Evolutionary conservation across 2,797 vertebrate species (phyloP), one percentile per base, ranked within the genome.

Genomic region (Karalla daura): DNA sequence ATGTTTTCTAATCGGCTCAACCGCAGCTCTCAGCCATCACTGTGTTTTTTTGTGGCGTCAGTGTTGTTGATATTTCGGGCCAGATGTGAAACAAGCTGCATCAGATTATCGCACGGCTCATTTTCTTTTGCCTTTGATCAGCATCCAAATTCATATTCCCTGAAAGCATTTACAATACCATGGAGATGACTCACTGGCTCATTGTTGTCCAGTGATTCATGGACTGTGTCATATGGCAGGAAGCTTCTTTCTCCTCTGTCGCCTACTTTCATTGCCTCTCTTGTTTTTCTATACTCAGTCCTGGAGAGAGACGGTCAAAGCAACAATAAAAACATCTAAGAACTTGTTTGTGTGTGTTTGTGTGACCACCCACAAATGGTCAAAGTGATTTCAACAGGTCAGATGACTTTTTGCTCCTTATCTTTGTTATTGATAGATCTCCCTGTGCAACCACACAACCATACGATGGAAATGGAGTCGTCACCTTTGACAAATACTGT

Each of bases 141-240:
- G 49, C 28, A 27, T 63, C 64, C 64, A 83, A 64, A 66, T 58
- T 66, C 51, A 59, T 41, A 40, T 25, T 25, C 64, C 41, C 36
- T 61, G 35, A 82, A 79, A 85, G 46, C 66, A 73, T 80, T 79
- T 72, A 15, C 17, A 81, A 90, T 81, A 68, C 70, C 52, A 80
- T 43, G 55, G 40, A 66, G 53, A 21, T 92, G 86, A 90, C 56
- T 89, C 87, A 88, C 30, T 0, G 1, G 43, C 45, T 70, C 50
- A 61, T 70, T 73, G 49, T 49, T 53, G 58, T 74, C 36, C 62
- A 23, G 62, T 45, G 70, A 70, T 74, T 75, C 47, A 71, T 10
- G 41, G 39, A 47, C 45, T 61, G 40, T 50, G 45, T 64, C 59
- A 69, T 71, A 44, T 78, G 69, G 74, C 73, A 55, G 20, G 46